These are phyloP conservation scores for Aphelinus atriplicis DNA, from an alignment of 1,140 invertebrate species.

Conservation along the genomic window DNA sequence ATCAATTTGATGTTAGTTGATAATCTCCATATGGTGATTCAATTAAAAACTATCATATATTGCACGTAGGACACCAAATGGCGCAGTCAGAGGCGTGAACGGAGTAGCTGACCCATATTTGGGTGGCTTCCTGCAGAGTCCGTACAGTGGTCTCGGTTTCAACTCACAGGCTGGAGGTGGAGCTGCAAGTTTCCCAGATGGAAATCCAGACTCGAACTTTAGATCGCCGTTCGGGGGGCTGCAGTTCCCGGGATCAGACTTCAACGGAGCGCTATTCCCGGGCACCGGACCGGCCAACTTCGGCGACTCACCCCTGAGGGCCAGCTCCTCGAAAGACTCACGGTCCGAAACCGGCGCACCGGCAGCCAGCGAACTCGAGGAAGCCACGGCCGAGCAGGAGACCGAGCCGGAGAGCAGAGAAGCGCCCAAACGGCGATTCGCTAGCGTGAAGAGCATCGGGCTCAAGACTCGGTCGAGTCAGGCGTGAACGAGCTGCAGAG, in stretches of 20 bases:
- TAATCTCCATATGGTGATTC: no score
- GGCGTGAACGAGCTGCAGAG: no score
- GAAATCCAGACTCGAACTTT: not conserved
- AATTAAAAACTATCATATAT: no score
- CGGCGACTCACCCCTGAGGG: conserved; percentile 25
- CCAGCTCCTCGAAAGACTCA: not conserved
- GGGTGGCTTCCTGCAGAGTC: conserved; percentile 11
- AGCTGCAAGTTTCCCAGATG: not conserved
- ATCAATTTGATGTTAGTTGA: no score
- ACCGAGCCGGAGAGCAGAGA: no score
- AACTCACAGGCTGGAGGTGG: not conserved
- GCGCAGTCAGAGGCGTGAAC: no score
- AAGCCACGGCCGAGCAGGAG: not conserved
- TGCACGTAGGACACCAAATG: no score
- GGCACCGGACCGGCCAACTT: not conserved
- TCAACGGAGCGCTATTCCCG: conserved; percentile 1
- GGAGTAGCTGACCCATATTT: conserved; percentile 10
- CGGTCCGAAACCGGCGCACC: not conserved
- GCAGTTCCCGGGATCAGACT: not conserved
- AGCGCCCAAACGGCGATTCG: no score
- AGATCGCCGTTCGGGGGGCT: not conserved
- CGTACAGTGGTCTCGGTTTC: conserved; percentile 14
- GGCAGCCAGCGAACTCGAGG: not conserved
- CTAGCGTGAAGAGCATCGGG: no score
- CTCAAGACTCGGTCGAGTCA: no score